These are phyloP conservation scores for Ahaetulla prasina DNA, from an alignment of 2,113 vertebrate genomes.

Conservation along the genomic window DNA sequence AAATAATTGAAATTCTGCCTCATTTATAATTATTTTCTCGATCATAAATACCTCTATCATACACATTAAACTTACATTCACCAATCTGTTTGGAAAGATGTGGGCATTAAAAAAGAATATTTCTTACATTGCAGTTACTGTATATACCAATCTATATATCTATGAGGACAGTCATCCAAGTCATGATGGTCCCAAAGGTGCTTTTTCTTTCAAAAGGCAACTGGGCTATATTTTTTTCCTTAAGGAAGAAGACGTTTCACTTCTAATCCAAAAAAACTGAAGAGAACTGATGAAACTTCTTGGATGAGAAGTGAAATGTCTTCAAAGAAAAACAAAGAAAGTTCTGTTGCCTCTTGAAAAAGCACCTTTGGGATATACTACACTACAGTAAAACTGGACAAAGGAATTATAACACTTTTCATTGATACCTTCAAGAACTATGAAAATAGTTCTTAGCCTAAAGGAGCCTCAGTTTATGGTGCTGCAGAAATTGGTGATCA, in stretches of 20 bases:
- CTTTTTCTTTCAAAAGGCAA: neutral
- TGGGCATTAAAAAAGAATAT: neutral
- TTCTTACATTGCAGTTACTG: neutral
- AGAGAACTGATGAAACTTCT: neutral
- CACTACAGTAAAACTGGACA: neutral
- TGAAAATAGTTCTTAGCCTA: neutral
- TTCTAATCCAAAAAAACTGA: neutral
- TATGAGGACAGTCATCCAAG: neutral
- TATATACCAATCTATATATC: neutral
- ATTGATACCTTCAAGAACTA: neutral
- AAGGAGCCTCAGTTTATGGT: neutral
- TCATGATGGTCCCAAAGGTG: neutral
- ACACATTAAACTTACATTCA: neutral
- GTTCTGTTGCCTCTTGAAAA: neutral
- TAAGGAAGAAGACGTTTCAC: neutral
- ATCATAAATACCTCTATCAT: neutral
- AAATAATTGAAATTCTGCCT: constrained; percentile 16
- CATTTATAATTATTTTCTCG: neutral
- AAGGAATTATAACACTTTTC: neutral
- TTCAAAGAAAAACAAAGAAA: neutral
- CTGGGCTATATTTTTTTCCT: neutral
- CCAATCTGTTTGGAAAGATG: neutral
- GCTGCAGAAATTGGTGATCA: neutral
- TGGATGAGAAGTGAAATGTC: neutral
- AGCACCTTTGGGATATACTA: neutral